Evolutionary conservation across 2,888 invertebrate genomes (phyloP).

Genomic region (Spisula subtruncata): DNA sequence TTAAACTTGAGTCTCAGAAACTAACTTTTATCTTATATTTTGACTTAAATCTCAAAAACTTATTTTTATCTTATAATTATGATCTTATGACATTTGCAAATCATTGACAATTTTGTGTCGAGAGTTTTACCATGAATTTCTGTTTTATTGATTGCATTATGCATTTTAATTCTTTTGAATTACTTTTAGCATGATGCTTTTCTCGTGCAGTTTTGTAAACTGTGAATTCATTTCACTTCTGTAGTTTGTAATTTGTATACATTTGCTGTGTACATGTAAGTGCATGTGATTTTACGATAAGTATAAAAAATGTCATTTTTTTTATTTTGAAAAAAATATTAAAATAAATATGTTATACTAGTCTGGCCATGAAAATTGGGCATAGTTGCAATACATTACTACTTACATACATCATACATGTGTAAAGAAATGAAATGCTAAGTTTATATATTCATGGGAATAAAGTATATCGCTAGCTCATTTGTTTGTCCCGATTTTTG

Average conservation of each 20-base stretch:
- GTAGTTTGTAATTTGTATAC: conserved; percentile 5
- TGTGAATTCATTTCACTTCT: neutral
- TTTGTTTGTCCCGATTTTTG: conserved; percentile 40
- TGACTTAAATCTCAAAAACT: no score
- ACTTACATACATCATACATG: conserved; percentile 18
- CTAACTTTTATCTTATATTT: neutral
- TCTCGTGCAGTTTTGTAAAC: neutral
- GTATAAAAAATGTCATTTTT: neutral
- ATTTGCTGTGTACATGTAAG: neutral
- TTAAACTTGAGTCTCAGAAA: no score
- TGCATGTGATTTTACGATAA: conserved; percentile 2
- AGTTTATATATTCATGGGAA: conserved; percentile 29
- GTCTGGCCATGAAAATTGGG: conserved; percentile 21
- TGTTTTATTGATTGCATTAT: neutral
- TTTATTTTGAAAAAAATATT: no score
- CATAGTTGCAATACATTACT: conserved; percentile 46
- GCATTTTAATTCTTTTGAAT: conserved; percentile 7
- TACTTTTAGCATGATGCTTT: conserved; percentile 23
- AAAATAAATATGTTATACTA: neutral
- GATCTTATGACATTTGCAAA: neutral
- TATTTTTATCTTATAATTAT: neutral
- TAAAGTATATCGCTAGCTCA: conserved; percentile 53
- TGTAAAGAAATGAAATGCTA: conserved; percentile 34
- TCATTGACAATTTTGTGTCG: neutral
- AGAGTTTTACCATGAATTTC: neutral